A percentile compares a stretch with the other conserved stretches of the same genome.
Conservation (phyloP, 2,888 invertebrate species). For the Nemurella pictetii region DNA sequence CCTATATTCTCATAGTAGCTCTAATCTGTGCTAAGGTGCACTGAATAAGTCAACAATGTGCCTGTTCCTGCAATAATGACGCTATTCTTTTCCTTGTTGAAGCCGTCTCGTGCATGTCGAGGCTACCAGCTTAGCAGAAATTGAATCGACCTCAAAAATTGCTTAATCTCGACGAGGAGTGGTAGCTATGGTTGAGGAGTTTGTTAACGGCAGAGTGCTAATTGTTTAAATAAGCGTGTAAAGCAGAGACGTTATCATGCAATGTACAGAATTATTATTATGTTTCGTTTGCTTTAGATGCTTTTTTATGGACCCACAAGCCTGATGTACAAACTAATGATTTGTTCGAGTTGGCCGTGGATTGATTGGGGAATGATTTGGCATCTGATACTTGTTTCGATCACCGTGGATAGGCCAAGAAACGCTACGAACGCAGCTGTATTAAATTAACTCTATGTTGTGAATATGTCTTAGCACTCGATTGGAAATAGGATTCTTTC, state of each 20-base stretch:
- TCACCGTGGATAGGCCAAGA: too few species aligned
- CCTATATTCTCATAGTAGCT: neutral
- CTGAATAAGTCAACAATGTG: neutral
- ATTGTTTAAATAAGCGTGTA: neutral
- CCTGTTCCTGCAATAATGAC: neutral
- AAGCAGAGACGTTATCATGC: constrained; percentile 9
- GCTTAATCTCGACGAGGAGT: neutral
- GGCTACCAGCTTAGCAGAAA: neutral
- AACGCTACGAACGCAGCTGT: neutral
- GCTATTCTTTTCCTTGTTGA: neutral
- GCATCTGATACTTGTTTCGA: neutral
- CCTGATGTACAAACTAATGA: constrained; percentile 27
- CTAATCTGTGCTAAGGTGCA: neutral
- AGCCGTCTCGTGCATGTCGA: neutral
- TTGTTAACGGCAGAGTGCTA: constrained; percentile 8
- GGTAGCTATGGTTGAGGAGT: neutral
- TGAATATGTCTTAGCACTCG: neutral
- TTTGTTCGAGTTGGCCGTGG: neutral
- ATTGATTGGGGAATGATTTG: neutral
- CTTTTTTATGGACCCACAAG: constrained; percentile 34
- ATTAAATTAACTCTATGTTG: neutral
- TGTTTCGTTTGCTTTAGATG: constrained; percentile 35
- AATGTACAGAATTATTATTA: constrained; percentile 18
- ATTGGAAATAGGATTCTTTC: neutral
- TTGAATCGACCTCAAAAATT: neutral